These are phyloP conservation scores for Anoplophora glabripennis DNA, from an alignment of 1,140 invertebrate species.

Conservation along the genomic window DNA sequence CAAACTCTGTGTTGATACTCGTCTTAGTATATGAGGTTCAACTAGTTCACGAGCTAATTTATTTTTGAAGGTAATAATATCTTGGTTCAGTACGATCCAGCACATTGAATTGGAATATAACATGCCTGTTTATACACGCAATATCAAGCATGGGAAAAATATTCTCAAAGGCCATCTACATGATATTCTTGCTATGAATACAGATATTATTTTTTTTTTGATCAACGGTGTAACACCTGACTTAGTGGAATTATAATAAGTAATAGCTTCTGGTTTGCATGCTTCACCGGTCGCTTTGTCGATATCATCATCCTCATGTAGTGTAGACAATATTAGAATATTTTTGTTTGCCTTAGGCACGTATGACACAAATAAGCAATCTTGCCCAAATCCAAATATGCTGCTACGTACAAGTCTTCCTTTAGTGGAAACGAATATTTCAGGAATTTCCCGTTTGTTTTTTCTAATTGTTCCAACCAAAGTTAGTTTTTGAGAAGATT, in stretches of 20 bases:
- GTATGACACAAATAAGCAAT: background rate
- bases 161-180: constrained; percentile 37
- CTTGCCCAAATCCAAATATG: constrained; percentile 2
- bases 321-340: constrained; percentile 28
- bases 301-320: constrained; percentile 29
- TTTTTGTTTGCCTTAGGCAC: constrained; percentile 12
- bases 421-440: constrained; percentile 37
- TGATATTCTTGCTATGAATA: constrained; percentile 28
- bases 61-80: no score
- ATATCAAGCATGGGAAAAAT: constrained; percentile 23
- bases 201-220: constrained; percentile 36
- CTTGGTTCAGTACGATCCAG: no score
- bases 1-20: no score
- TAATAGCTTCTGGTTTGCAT: constrained; percentile 48
- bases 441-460: constrained; percentile 47
- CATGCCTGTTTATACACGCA: background rate
- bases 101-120: no score
- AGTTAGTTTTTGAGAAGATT: constrained; percentile 40
- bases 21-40: no score
- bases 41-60: no score
- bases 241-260: constrained; percentile 50
- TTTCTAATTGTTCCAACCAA: constrained; percentile 45
- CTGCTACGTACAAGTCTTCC: constrained; percentile 7
- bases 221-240: constrained; percentile 45
- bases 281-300: constrained; percentile 17